Evolutionary conservation across 2,113 vertebrate species (phyloP).

Genomic region (Xenopus laevis): DNA sequence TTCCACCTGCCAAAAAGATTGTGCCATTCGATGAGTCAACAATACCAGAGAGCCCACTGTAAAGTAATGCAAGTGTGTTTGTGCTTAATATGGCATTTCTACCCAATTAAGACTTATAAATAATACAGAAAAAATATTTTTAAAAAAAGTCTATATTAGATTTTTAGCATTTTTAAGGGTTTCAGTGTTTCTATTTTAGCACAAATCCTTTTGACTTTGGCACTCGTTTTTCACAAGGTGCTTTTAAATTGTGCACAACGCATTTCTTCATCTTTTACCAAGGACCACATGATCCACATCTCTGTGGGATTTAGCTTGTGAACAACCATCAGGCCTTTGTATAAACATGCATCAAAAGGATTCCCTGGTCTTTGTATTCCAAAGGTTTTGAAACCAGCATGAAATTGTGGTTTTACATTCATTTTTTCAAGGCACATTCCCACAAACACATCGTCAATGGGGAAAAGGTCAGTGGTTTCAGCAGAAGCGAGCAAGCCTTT

Average conservation of each 20-base stretch:
- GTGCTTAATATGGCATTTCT: too few species aligned
- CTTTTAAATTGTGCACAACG: constrained; percentile 46
- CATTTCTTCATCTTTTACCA: constrained; percentile 61
- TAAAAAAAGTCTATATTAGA: too few species aligned
- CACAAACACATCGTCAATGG: constrained; percentile 72
- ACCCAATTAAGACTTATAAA: too few species aligned
- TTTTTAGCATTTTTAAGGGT: too few species aligned
- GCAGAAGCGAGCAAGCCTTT: constrained; percentile 50
- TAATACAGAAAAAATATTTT: too few species aligned
- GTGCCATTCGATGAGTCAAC: too few species aligned
- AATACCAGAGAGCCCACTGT: too few species aligned
- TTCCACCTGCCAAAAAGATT: too few species aligned
- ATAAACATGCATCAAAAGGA: constrained; percentile 67
- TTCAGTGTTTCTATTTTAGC: too few species aligned
- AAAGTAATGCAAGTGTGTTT: too few species aligned
- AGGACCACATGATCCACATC: constrained; percentile 75
- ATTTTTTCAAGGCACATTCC: constrained; percentile 71
- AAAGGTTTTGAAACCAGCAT: constrained; percentile 70
- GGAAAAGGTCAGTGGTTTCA: constrained; percentile 63
- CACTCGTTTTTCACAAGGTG: neutral
- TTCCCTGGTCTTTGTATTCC: constrained; percentile 63
- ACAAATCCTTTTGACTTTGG: too few species aligned
- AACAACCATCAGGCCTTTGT: constrained; percentile 66
- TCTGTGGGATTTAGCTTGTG: constrained; percentile 64
- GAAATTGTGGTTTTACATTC: constrained; percentile 59